Conservation (phyloP, 2,888 invertebrate genomes). For the Drosophila antonietae region DNA sequence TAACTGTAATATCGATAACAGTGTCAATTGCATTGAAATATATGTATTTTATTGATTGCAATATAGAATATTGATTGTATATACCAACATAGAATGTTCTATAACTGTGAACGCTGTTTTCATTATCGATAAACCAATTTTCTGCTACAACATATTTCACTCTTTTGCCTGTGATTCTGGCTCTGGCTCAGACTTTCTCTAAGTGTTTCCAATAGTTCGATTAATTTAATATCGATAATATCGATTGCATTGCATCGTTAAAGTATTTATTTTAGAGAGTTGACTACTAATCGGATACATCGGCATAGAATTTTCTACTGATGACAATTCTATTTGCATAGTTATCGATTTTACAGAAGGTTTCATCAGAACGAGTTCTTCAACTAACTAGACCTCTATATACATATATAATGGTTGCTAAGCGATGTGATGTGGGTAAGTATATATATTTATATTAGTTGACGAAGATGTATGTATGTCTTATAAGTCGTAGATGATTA, state of each 20-base stretch:
- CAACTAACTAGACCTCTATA: too few relatives aligned
- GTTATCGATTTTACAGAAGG: neutral
- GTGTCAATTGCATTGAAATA: neutral
- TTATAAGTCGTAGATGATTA: neutral
- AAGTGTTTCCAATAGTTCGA: neutral
- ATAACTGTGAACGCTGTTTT: neutral
- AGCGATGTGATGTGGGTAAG: too few relatives aligned
- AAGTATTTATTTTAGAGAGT: neutral
- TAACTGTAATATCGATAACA: neutral
- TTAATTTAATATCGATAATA: neutral
- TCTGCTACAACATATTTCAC: too few relatives aligned
- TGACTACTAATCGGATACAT: neutral
- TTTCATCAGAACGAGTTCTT: neutral
- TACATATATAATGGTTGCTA: too few relatives aligned
- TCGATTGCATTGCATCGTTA: neutral
- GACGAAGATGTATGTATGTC: too few relatives aligned
- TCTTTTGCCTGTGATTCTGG: too few relatives aligned
- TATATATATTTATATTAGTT: too few relatives aligned
- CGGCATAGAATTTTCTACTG: neutral
- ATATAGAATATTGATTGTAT: neutral
- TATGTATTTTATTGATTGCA: neutral
- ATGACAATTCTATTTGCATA: neutral
- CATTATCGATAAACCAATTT: neutral
- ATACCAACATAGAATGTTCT: neutral
- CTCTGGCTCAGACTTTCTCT: too few relatives aligned